Conservation (phyloP, 1,140 invertebrate genomes). For the Drosophila mayri region DNA sequence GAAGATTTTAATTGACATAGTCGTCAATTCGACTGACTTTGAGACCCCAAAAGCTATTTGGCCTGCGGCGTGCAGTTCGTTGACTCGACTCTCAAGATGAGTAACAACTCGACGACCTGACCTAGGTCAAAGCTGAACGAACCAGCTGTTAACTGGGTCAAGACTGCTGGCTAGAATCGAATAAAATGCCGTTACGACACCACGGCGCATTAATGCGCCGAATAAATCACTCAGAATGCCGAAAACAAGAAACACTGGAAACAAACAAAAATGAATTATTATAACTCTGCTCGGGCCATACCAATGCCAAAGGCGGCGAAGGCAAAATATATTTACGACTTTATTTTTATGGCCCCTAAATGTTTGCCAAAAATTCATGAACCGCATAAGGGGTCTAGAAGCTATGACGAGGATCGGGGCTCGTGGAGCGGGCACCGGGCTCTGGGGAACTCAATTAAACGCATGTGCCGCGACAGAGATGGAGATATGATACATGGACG, state of each 20-base stretch:
- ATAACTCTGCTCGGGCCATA: slow-evolving; percentile 19
- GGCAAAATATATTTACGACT: slow-evolving; percentile 43
- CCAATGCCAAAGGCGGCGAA: slow-evolving; percentile 58
- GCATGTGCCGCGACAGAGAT: slow-evolving; percentile 36
- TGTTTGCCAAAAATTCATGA: slow-evolving; percentile 57
- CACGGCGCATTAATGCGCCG: slow-evolving; percentile 11
- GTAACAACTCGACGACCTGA: slow-evolving; percentile 51
- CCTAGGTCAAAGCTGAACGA: slow-evolving; percentile 69
- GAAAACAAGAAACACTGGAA: slow-evolving; percentile 19
- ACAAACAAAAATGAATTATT: slow-evolving; percentile 37
- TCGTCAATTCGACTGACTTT: slow-evolving; percentile 41
- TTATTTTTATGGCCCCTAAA: slow-evolving; percentile 59
- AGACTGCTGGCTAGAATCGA: slow-evolving; percentile 41
- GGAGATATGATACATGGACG: slow-evolving; percentile 5
- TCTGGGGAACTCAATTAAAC: slow-evolving; percentile 22
- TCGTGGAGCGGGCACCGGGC: background rate
- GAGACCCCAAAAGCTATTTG: slow-evolving; percentile 38
- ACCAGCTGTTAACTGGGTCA: slow-evolving; percentile 53
- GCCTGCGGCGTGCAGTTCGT: slow-evolving; percentile 52
- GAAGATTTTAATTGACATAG: slow-evolving; percentile 36
- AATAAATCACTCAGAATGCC: slow-evolving; percentile 50
- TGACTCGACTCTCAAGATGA: slow-evolving; percentile 48
- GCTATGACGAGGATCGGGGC: slow-evolving; percentile 7
- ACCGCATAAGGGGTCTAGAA: slow-evolving; percentile 26
- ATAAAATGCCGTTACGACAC: slow-evolving; percentile 46